Conservation (phyloP, 2,797 vertebrate genomes). For the Parotocinclus haroldoi region DNA sequence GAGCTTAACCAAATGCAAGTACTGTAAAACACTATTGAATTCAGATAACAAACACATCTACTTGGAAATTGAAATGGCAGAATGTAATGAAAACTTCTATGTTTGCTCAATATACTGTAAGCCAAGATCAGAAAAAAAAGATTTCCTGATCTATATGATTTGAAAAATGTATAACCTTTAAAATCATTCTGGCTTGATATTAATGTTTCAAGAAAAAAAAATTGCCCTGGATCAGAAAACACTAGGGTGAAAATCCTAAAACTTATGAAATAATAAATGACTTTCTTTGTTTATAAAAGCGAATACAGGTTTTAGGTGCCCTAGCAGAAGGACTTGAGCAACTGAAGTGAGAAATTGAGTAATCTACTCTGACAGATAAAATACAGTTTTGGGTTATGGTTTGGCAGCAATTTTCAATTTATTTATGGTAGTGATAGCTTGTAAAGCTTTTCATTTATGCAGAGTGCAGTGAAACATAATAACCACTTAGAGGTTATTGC, state of each 20-base stretch:
- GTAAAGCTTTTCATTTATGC: slow-evolving; percentile 27
- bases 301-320: neutral
- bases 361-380: slow-evolving; percentile 22
- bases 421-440: slow-evolving; percentile 22
- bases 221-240: neutral
- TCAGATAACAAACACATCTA: too few species aligned
- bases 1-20: too few species aligned
- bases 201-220: neutral
- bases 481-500: slow-evolving; percentile 35
- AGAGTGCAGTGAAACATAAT: slow-evolving; percentile 32
- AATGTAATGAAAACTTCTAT: too few species aligned
- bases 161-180: neutral
- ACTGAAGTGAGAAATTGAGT: slow-evolving; percentile 2
- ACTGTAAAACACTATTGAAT: too few species aligned
- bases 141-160: too few species aligned
- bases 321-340: neutral
- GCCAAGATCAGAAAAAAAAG: too few species aligned
- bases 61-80: too few species aligned
- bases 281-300: neutral
- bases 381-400: slow-evolving; percentile 30
- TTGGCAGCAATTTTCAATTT: slow-evolving; percentile 10
- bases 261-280: neutral
- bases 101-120: too few species aligned
- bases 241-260: too few species aligned
- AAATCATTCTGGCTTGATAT: slow-evolving; percentile 4